These are phyloP conservation scores for Xenopus petersii DNA, from an alignment of 2,797 vertebrate genomes.

Conservation along the genomic window DNA sequence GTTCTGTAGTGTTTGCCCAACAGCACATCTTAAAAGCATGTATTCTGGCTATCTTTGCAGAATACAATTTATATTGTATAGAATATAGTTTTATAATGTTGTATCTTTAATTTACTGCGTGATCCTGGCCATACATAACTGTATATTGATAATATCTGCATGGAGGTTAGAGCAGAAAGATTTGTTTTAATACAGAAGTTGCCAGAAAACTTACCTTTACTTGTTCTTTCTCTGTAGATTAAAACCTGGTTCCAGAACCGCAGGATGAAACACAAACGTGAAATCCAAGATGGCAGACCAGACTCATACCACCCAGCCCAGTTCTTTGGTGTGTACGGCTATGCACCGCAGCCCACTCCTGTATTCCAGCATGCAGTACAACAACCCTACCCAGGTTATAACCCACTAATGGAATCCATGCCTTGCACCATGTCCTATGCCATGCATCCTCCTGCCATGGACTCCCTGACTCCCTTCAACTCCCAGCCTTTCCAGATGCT, in stretches of 20 bases:
- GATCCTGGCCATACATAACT: too few relatives aligned
- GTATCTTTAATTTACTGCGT: too few relatives aligned
- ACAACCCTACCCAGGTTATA: background rate
- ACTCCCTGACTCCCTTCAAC: conserved; percentile 44
- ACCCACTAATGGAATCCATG: conserved; percentile 23
- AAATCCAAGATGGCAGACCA: conserved; percentile 67
- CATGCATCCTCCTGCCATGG: conserved; percentile 40
- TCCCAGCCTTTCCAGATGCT: background rate
- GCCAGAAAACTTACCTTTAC: background rate
- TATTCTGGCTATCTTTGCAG: too few relatives aligned
- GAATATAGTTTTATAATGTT: too few relatives aligned
- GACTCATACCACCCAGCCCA: conserved; percentile 37
- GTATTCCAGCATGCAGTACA: conserved; percentile 12
- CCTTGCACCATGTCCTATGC: conserved; percentile 35
- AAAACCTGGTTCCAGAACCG: conserved; percentile 87
- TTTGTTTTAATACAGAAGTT: background rate
- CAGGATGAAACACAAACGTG: conserved; percentile 79
- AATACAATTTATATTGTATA: too few relatives aligned
- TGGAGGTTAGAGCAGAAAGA: too few relatives aligned
- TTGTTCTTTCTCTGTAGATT: conserved; percentile 58
- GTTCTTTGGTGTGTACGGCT: conserved; percentile 49
- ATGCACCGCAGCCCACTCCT: conserved; percentile 34
- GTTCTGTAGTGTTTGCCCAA: too few relatives aligned
- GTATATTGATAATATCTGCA: too few relatives aligned
- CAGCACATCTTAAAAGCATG: too few relatives aligned